phyloP scores from a whole-genome alignment of 2,113 vertebrate genomes.

The Platysteira castanea region DNA sequence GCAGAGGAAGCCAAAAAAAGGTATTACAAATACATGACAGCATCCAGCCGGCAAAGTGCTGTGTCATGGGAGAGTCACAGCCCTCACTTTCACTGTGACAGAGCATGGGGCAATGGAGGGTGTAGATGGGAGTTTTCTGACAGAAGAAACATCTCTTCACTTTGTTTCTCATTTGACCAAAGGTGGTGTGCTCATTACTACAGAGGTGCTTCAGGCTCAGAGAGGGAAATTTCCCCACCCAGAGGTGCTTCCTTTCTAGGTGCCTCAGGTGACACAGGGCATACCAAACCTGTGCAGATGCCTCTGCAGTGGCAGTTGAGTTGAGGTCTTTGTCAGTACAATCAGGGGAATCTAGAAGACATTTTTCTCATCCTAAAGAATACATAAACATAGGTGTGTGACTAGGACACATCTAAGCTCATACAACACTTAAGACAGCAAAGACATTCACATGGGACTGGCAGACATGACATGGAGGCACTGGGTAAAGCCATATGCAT shows the following conservation, averaged over 20 bases:
- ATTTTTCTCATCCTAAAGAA: background rate
- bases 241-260: background rate
- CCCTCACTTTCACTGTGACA: background rate
- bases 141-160: background rate
- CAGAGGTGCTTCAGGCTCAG: background rate
- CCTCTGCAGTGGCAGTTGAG: background rate
- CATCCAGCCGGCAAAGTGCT: background rate
- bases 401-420: background rate
- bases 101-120: background rate
- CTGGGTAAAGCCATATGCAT: background rate
- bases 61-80: background rate
- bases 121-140: background rate
- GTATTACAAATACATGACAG: background rate
- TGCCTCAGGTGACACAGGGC: background rate
- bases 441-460: background rate
- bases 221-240: background rate
- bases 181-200: background rate
- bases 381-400: background rate
- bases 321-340: background rate
- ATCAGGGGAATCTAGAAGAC: background rate
- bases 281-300: background rate
- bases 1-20: background rate
- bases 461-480: background rate
- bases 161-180: constrained; percentile 40
- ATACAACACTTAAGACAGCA: background rate